These are phyloP conservation scores for Micromys minutus DNA, from an alignment of 2,113 vertebrate genomes.

Conservation along the genomic window DNA sequence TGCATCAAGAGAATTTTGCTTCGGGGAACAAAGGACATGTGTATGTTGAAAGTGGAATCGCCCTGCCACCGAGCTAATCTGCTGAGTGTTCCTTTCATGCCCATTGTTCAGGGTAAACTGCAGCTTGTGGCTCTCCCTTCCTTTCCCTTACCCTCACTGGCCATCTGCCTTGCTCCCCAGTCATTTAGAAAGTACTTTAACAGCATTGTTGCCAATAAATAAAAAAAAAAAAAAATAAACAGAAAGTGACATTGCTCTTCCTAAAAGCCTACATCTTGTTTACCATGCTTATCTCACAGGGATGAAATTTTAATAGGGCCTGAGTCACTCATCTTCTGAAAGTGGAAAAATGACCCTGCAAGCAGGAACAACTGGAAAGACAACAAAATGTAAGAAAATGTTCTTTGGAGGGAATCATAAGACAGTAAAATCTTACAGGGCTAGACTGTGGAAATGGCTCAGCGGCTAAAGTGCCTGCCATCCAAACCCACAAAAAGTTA, in stretches of 20 bases:
- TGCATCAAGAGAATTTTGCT: constrained; percentile 28
- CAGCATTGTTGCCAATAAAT: background rate
- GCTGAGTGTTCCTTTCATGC: background rate
- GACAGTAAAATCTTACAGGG: background rate
- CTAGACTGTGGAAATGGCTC: background rate
- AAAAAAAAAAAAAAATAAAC: constrained; percentile 62
- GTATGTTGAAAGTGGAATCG: background rate
- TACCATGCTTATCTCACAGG: background rate
- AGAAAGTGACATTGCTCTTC: constrained; percentile 15
- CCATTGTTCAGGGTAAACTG: background rate
- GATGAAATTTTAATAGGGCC: background rate
- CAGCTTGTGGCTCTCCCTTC: background rate
- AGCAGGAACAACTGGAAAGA: background rate
- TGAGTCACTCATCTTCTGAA: constrained; percentile 1
- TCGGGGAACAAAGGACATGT: background rate
- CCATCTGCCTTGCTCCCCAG: constrained; percentile 19
- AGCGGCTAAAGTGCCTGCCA: background rate
- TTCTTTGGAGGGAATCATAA: background rate
- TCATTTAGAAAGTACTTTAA: constrained; percentile 44
- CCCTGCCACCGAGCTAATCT: background rate
- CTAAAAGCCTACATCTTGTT: background rate
- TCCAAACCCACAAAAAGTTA: too few relatives aligned
- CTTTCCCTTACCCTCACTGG: background rate
- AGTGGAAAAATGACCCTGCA: background rate
- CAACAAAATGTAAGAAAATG: background rate